phyloP scores from a whole-genome alignment of 2,888 invertebrate genomes.

The Platerodrilus igneus region DNA sequence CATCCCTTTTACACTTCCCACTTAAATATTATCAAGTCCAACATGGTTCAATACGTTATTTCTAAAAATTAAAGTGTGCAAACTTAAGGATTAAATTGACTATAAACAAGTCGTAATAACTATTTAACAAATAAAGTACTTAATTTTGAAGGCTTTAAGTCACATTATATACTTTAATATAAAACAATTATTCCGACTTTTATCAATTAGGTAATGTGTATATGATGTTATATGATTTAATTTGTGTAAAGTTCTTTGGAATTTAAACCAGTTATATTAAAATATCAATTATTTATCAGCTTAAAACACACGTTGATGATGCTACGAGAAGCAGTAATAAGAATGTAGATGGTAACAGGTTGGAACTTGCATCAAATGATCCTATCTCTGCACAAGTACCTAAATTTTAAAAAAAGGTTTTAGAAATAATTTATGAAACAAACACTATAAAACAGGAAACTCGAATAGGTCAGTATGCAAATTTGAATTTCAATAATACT shows the following conservation, averaged over 20 bases:
- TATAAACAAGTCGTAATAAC: slow-evolving; percentile 11
- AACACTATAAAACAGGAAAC: not conserved
- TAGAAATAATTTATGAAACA: slow-evolving; percentile 10
- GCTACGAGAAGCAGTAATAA: slow-evolving; percentile 8
- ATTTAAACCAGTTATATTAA: slow-evolving; percentile 3
- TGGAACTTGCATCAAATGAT: slow-evolving; percentile 10
- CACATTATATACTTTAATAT: slow-evolving; percentile 2
- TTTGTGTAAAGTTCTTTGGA: slow-evolving; percentile 16
- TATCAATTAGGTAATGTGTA: slow-evolving; percentile 15
- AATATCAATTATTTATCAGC: slow-evolving; percentile 15
- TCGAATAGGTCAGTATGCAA: too few relatives aligned
- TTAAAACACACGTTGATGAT: slow-evolving; percentile 7
- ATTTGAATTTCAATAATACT: too few relatives aligned
- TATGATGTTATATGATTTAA: slow-evolving; percentile 17
- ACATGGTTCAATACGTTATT: slow-evolving; percentile 15
- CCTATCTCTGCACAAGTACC: slow-evolving; percentile 27
- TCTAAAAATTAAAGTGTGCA: slow-evolving; percentile 15
- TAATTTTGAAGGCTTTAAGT: too few relatives aligned
- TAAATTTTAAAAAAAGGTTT: too few relatives aligned
- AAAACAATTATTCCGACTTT: slow-evolving; percentile 11
- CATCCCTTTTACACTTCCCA: slow-evolving; percentile 20
- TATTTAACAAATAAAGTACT: too few relatives aligned
- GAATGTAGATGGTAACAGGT: slow-evolving; percentile 11
- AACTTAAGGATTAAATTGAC: slow-evolving; percentile 20
- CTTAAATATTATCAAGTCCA: slow-evolving; percentile 22